Conservation (phyloP, 2,113 vertebrate species). For the Bubo scandiacus region DNA sequence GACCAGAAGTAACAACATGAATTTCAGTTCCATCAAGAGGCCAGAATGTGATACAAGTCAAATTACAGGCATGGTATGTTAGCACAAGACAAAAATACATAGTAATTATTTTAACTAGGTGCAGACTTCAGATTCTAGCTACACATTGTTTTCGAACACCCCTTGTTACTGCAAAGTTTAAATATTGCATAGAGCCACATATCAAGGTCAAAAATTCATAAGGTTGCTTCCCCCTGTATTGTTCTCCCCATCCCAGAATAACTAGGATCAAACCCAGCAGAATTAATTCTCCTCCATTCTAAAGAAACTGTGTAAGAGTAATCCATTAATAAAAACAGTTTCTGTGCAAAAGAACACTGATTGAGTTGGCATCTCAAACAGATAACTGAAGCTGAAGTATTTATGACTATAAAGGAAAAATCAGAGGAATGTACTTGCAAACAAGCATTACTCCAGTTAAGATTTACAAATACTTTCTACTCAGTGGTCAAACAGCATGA, state of each 20-base stretch:
- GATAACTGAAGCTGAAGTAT: not conserved
- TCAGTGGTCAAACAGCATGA: not conserved
- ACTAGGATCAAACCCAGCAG: fast-evolving
- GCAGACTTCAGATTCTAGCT: not conserved
- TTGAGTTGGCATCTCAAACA: not conserved
- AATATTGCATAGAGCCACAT: not conserved
- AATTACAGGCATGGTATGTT: not conserved
- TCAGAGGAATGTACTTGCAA: not conserved
- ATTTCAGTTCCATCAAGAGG: not conserved
- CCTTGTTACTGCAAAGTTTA: not conserved
- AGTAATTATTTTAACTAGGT: not conserved
- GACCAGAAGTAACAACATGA: not conserved
- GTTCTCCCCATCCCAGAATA: not conserved
- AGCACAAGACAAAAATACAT: not conserved
- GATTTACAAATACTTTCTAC: not conserved
- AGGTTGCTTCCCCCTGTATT: not conserved
- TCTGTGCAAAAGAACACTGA: not conserved
- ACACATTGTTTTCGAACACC: not conserved
- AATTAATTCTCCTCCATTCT: not conserved
- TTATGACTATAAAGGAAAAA: not conserved
- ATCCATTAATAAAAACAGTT: not conserved
- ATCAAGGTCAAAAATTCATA: not conserved
- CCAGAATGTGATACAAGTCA: not conserved
- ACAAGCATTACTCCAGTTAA: not conserved
- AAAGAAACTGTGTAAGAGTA: not conserved